A percentile compares a stretch with the other conserved stretches of the same genome.
phyloP scores from a whole-genome alignment of 53 echinoderm and acorn worm genomes.

The Antedon mediterranea region DNA sequence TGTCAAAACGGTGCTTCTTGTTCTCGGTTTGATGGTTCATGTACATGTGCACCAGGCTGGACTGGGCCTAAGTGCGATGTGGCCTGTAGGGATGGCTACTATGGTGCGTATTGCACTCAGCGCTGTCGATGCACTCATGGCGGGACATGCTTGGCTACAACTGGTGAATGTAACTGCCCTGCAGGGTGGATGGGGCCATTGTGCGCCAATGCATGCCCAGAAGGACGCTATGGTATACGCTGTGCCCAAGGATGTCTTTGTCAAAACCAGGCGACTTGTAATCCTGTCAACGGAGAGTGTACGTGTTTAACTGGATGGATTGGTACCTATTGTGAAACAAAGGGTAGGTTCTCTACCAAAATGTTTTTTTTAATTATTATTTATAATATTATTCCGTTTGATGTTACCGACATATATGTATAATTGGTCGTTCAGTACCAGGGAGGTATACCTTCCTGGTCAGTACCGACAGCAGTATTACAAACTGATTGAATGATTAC shows the following conservation, averaged over 20 bases:
- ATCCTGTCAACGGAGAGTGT: slow-evolving; percentile 38
- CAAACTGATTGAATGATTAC: too few relatives aligned
- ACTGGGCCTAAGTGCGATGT: slow-evolving; percentile 14
- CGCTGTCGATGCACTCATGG: slow-evolving; percentile 4
- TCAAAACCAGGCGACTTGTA: slow-evolving; percentile 27
- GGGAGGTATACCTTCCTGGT: too few relatives aligned
- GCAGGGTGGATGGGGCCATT: slow-evolving; percentile 26
- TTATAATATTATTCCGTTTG: too few relatives aligned
- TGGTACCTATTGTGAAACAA: slow-evolving; percentile 21
- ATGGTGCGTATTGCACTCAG: slow-evolving; percentile 12
- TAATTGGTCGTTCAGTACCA: too few relatives aligned
- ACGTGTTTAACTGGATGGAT: slow-evolving; percentile 33
- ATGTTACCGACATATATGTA: too few relatives aligned
- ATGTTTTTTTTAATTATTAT: too few relatives aligned
- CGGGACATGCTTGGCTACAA: not conserved
- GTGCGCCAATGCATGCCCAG: slow-evolving; percentile 9
- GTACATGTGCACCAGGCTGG: slow-evolving; percentile 20
- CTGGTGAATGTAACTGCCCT: slow-evolving; percentile 29
- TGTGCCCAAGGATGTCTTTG: slow-evolving; percentile 32
- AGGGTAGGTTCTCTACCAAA: too few relatives aligned
- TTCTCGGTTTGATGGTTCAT: slow-evolving; percentile 62
- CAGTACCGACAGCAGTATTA: too few relatives aligned
- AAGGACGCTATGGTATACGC: slow-evolving; percentile 24
- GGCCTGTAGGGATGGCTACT: slow-evolving; percentile 14
- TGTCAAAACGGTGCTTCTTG: slow-evolving; percentile 50